Base-by-base conservation (phyloP, 2,797 vertebrate genomes). In the Sandelia bainsii region DNA sequence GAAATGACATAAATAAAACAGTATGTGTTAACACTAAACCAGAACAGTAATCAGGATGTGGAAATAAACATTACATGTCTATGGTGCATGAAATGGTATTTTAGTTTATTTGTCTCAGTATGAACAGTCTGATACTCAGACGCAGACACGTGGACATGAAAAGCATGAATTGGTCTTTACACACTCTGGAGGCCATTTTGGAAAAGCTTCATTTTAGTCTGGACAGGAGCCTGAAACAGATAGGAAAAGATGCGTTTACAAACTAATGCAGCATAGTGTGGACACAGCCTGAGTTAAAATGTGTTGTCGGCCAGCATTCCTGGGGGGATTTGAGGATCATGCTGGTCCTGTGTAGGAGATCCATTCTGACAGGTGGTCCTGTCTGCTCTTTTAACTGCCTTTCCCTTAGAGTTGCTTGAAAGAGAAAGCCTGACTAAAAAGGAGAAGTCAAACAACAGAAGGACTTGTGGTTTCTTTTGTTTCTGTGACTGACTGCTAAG, bases 391-490 rank as follows among this genome's bases (percentile, higher is more conserved):
- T 45, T 19, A 8, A n/a, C 44, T 8, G 44, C 10, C 11, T 22
- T 49, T 20, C 9, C 46, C 46, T 12, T 12, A 22, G 20, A 22
- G 3, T 1, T 49, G 9, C 20, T 49, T 22, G 46, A 49, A 81
- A 70, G 82, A 66, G 74, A 77, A 81, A 70, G 69, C 62, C 25
- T 62, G 72, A 83, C 77, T 81, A 82, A 80, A 83, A 81, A 50
- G 11, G 74, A 67, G 67, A 77, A 68, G 34, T 79, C 48, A 79
- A 88, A 87, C 72, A 83, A 72, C 53, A 80, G 70, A 78, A 76
- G 1, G 40, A 48, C 23, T 71, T 71, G 75, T 83, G 77, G 74
- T 79, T 81, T 86, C 61, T 81, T 88, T 82, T 84, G 44, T 81
- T 80, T 56, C 25, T 50, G 20, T 62, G 59, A 39, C 27, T 59